Evolutionary conservation across 92 coral and sea anemone species (phyloP).

Genomic region (Phenganax stokvisi): DNA sequence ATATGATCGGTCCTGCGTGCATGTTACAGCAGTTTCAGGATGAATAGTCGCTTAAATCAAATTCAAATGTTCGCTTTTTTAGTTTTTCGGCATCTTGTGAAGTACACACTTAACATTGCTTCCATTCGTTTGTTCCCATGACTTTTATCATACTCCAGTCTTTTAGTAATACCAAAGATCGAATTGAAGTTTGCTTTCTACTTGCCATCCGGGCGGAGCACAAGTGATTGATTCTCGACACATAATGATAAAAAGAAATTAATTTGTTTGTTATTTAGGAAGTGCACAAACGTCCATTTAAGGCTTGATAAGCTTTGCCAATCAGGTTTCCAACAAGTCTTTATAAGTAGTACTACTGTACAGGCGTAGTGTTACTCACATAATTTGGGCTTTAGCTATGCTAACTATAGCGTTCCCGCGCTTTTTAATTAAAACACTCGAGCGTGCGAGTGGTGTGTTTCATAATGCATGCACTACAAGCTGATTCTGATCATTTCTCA

Average conservation of each 20-base stretch:
- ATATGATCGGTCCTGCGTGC: no score
- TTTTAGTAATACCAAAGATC: no score
- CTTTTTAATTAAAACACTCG: constrained; percentile 3
- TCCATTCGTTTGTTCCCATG: no score
- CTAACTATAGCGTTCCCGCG: neutral
- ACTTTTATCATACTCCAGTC: no score
- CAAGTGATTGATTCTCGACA: neutral
- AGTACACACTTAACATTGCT: no score
- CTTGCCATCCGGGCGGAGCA: neutral
- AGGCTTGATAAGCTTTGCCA: no score
- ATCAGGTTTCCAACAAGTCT: no score
- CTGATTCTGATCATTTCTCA: constrained; percentile 20
- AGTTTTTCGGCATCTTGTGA: no score
- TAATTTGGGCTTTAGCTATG: neutral
- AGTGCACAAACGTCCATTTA: constrained; percentile 3
- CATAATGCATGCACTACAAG: neutral
- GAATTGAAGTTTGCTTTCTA: neutral
- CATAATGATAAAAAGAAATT: neutral
- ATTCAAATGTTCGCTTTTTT: no score
- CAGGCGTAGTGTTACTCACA: neutral
- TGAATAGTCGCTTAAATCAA: no score
- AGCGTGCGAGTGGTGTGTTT: neutral
- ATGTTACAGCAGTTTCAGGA: no score
- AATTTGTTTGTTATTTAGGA: neutral
- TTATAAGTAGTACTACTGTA: neutral